Evolutionary conservation across 2,888 invertebrate genomes (phyloP), one percentile per base, ranked within the genome.

Genomic region (Oasisia sp.): DNA sequence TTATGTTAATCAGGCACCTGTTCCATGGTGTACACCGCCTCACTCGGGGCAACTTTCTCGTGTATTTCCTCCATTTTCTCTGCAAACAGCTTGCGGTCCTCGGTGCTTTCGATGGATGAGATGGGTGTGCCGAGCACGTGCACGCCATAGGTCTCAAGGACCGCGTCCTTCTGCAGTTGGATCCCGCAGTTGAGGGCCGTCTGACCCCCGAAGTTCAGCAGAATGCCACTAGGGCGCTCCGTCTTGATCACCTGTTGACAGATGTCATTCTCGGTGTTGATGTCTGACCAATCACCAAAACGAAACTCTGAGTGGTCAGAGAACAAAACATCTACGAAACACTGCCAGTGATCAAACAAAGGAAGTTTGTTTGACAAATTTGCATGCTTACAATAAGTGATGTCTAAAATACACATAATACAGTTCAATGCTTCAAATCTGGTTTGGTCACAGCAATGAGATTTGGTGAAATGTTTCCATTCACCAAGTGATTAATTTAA

Each of bases 121-220:
- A 99, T 99, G 0, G 99, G 99, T 0, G 99, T 99, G n/a, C 99
- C 99, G 91, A 99, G 96, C 58, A 99, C 98, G 94, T 97, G 97
- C 0, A 99, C 98, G 94, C 98, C 97, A 95, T 99, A 99, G 95
- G 98, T 98, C 93, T 98, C 97, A 94, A 99, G 98, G 11, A 99
- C 97, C 8, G 98, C 98, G 0, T 97, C 97, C 94, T 97, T 97
- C 27, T 95, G 98, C 50, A 94, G 92, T 50, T 92, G 98, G 7
- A 99, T 98, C 7, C 99, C 99, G 96, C 99, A 99, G 96, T 99
- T 99, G 45, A 99, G 97, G 0, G 99, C 99, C 0, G 99, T 99
- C 96, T 99, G 99, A 1, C 99, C 99, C 3, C 99, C 99, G 96
- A 99, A 99, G 0, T 99, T 99, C 92, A 99, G 97, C 32, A 99